A percentile compares a stretch with the other conserved stretches of the same genome.
Conservation (phyloP, 2,888 invertebrate genomes). For the Autographa pulchrina region DNA sequence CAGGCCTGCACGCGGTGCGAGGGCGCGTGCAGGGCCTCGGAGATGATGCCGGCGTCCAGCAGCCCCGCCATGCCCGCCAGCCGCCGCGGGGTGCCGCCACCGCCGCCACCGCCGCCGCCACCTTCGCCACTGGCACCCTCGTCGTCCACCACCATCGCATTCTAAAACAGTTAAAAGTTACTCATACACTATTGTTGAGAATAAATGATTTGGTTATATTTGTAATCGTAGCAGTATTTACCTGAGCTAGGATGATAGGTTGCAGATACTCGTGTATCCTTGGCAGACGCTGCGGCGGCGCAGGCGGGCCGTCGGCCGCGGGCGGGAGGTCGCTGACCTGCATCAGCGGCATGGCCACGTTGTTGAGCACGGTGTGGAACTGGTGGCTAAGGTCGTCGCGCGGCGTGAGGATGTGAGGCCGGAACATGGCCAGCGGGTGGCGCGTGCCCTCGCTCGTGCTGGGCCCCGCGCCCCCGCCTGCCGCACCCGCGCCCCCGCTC, state of each 20-base stretch:
- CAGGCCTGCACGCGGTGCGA: constrained; percentile 95
- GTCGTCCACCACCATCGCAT: constrained; percentile 87
- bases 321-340: constrained; percentile 90
- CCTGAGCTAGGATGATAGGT: constrained; percentile 87
- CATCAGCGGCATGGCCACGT: constrained; percentile 86
- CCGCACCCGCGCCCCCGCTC: constrained; percentile 59
- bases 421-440: constrained; percentile 68
- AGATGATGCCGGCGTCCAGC: constrained; percentile 82
- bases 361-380: constrained; percentile 76
- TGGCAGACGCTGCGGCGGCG: constrained; percentile 69
- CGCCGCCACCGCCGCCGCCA: constrained; percentile 41
- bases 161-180: constrained; percentile 63
- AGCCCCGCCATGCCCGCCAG: constrained; percentile 80
- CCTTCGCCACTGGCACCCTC: constrained; percentile 59
- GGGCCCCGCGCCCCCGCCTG: constrained; percentile 26
- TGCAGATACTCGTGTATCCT: constrained; percentile 85
- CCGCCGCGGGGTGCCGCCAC: constrained; percentile 67
- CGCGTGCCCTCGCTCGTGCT: constrained; percentile 64
- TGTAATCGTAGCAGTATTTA: constrained; percentile 52
- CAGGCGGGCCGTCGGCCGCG: constrained; percentile 62
- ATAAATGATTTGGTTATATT: too few relatives aligned
- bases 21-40: constrained; percentile 90
- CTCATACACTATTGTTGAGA: not conserved
- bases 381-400: constrained; percentile 51
- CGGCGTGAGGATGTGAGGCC: constrained; percentile 69